Base-by-base conservation (phyloP, 2,113 vertebrate species). In the Megaceryle torquata region DNA sequence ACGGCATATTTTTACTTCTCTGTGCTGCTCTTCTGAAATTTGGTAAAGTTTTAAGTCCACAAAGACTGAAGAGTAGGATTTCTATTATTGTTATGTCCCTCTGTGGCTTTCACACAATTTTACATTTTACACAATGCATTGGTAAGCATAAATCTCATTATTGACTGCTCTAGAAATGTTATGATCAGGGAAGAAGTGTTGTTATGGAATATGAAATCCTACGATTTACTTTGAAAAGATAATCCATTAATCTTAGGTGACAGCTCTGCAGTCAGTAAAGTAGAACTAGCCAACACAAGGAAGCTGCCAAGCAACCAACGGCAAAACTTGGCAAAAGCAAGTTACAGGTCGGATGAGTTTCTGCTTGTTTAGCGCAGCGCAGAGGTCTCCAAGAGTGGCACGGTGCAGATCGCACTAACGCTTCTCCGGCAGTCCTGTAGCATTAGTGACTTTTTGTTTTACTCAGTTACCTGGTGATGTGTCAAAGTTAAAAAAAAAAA, bases 311-410 rank as follows among this genome's bases (percentile, higher is more conserved):
- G 48, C 14, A 79, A 93, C 94, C 37, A 50, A 50, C 3, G 4
- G 41, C 59, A 64, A 63, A 80, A 82, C 50, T 81, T 95, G 54
- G 83, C 93, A 89, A 89, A 96, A 92, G 35, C 29, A 75, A 79
- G 48, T 17, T 88, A 53, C 1, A 3, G 64, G 82, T 88, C 0
- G 0, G 69, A 96, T 95, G 46, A 88, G 92, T 95, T 91, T 84
- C 82, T 84, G 64, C 91, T 88, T 96, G 87, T 82, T 74, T 75
- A 43, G 68, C 4, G 12, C 35, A 82, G 75, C 9, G 2, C 63
- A 64, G 46, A 92, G 54, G 31, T 69, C 41, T 93, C 59, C 26
- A 33, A 83, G 79, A 24, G 9, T 29, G 71, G 57, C 41, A 35
- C 33, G 14, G 12, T 93, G 41, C 43, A 43, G 31, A 33, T 41